phyloP scores from a whole-genome alignment of 2,888 invertebrate genomes.

The Oligia latruncula region DNA sequence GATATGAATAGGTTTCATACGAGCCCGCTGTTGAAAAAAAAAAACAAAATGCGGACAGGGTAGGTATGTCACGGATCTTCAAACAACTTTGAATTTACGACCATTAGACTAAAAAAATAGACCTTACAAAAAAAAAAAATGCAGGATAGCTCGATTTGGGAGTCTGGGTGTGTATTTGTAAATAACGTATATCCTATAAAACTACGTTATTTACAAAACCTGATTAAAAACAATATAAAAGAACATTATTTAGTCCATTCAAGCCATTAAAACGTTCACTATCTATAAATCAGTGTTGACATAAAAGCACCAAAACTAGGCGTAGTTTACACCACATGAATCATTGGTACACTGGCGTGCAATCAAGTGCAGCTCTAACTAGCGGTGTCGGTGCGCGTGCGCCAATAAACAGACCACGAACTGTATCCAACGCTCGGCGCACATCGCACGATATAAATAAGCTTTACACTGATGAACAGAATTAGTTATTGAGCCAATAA shows the following conservation, averaged over 20 bases:
- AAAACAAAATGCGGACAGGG: no score
- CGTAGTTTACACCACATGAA: constrained; percentile 56
- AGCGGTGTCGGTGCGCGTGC: constrained; percentile 58
- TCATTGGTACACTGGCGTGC: constrained; percentile 61
- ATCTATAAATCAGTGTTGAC: constrained; percentile 46
- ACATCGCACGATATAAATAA: constrained; percentile 66
- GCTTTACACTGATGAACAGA: constrained; percentile 62
- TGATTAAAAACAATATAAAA: constrained; percentile 3
- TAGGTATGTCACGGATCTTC: no score
- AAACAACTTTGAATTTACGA: no score
- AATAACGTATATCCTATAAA: background rate
- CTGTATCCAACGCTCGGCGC: constrained; percentile 60
- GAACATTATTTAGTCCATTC: background rate
- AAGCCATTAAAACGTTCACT: constrained; percentile 27
- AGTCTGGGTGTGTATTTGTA: background rate
- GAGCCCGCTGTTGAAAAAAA: no score
- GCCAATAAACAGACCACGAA: constrained; percentile 70
- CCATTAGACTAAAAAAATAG: no score
- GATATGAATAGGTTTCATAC: no score
- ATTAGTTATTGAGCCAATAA: background rate
- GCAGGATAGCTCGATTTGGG: no score
- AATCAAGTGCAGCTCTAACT: constrained; percentile 51
- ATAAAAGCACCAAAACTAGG: constrained; percentile 54
- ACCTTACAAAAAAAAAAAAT: no score
- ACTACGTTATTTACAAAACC: background rate